phyloP scores from a whole-genome alignment of 1,140 invertebrate genomes.

The Parasteatoda tepidariorum region DNA sequence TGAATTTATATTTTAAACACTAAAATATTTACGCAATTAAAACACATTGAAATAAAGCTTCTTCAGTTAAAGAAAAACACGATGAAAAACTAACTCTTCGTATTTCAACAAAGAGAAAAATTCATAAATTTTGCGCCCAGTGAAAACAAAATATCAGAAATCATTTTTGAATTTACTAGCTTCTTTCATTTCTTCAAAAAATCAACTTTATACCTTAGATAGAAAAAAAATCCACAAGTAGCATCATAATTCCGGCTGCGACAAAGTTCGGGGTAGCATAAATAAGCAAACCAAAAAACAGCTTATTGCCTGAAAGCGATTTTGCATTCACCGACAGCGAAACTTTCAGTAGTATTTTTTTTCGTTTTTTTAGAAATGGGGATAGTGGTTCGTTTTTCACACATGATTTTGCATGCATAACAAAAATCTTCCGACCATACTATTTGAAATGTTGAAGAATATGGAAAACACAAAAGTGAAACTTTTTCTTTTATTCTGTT shows the following conservation, averaged over 20 bases:
- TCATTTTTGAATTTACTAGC: neutral
- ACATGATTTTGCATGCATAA: slow-evolving; percentile 59
- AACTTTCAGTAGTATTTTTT: slow-evolving; percentile 42
- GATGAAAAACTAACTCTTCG: too few species aligned
- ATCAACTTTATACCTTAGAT: neutral
- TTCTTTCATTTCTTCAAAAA: neutral
- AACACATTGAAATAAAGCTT: too few species aligned
- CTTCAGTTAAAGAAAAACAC: too few species aligned
- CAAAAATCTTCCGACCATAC: slow-evolving; percentile 18
- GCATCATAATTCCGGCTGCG: neutral
- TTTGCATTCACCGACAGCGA: slow-evolving; percentile 17
- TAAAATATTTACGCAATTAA: too few species aligned
- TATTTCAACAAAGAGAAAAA: too few species aligned
- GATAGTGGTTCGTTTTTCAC: slow-evolving; percentile 53
- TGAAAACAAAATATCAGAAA: too few species aligned
- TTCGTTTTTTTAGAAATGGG: neutral
- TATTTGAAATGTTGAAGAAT: slow-evolving; percentile 31
- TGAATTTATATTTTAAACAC: too few species aligned
- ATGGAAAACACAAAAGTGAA: slow-evolving; percentile 41
- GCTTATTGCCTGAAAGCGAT: slow-evolving; percentile 41
- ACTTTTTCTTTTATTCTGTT: slow-evolving; percentile 14
- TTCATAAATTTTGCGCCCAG: too few species aligned
- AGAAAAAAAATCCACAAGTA: neutral
- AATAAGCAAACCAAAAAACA: slow-evolving; percentile 16
- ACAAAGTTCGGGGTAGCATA: slow-evolving; percentile 17